These are phyloP conservation scores for Miniopterus natalensis DNA, from an alignment of 2,113 vertebrate genomes.

Conservation along the genomic window DNA sequence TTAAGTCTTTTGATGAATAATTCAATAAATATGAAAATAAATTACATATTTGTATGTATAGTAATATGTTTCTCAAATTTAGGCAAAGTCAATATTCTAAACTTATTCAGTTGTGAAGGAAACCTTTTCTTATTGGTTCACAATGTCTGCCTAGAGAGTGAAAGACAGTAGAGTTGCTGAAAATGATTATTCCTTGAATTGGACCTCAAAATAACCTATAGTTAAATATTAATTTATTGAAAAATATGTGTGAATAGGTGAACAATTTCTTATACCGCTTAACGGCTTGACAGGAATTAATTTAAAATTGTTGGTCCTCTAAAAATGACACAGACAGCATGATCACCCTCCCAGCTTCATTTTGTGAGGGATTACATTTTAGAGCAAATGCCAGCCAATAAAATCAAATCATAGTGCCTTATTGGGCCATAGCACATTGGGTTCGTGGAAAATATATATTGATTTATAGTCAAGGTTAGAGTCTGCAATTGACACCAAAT, in stretches of 20 bases:
- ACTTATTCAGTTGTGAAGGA: slow-evolving; percentile 56
- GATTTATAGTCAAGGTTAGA: background rate
- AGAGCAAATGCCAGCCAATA: background rate
- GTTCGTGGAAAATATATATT: background rate
- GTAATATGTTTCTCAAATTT: slow-evolving; percentile 63
- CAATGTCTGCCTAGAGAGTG: slow-evolving; percentile 29
- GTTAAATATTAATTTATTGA: slow-evolving; percentile 41
- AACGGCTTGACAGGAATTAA: background rate
- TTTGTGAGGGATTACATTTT: background rate
- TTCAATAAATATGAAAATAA: slow-evolving; percentile 69
- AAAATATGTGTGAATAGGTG: slow-evolving; percentile 31
- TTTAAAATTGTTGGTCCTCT: slow-evolving; percentile 47
- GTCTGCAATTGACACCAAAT: background rate
- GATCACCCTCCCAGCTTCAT: background rate
- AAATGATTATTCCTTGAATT: slow-evolving; percentile 43
- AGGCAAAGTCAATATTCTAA: slow-evolving; percentile 61
- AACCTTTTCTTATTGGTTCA: slow-evolving; percentile 35
- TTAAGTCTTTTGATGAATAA: slow-evolving; percentile 67
- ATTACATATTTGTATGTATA: slow-evolving; percentile 50
- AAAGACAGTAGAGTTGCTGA: slow-evolving; percentile 44
- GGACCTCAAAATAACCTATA: background rate
- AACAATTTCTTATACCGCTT: background rate
- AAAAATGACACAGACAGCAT: background rate
- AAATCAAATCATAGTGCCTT: background rate
- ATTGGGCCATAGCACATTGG: background rate